phyloP scores from a whole-genome alignment of 2,888 invertebrate genomes.

The Drosophila mulleri region DNA sequence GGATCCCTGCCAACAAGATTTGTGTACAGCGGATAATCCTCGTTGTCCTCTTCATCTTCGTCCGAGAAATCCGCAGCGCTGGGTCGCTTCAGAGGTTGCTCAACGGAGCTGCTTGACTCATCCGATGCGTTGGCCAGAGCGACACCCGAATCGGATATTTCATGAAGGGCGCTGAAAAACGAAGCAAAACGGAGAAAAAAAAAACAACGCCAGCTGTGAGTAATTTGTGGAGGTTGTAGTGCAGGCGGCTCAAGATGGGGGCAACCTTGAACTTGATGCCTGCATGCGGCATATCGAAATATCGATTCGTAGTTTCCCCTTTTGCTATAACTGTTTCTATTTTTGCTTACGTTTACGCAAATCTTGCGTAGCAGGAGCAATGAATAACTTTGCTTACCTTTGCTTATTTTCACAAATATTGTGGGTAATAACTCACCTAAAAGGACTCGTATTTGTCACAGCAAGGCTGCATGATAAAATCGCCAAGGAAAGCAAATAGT shows the following conservation, averaged over 20 bases:
- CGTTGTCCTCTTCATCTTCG: conserved; percentile 61
- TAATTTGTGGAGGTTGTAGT: conserved; percentile 16
- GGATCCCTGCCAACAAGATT: conserved; percentile 17
- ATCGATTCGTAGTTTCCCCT: conserved; percentile 40
- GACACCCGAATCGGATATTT: conserved; percentile 45
- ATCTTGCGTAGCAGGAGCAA: background rate
- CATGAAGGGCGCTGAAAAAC: conserved; percentile 41
- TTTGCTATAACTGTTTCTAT: background rate
- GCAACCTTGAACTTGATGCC: conserved; percentile 71
- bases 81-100: conserved; percentile 49
- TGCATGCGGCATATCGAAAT: conserved; percentile 23
- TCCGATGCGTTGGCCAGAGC: conserved; percentile 44
- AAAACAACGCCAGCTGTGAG: conserved; percentile 12
- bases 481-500: conserved; percentile 22
- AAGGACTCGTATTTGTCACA: conserved; percentile 26
- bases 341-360: conserved; percentile 12
- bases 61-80: conserved; percentile 50
- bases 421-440: conserved; percentile 40
- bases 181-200: background rate
- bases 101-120: conserved; percentile 63
- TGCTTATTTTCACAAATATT: conserved; percentile 1
- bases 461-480: conserved; percentile 34
- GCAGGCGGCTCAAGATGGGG: conserved; percentile 12
- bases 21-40: conserved; percentile 42
- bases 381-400: background rate